phyloP scores from a whole-genome alignment of 2,797 vertebrate genomes.

The Gymnocypris eckloni region DNA sequence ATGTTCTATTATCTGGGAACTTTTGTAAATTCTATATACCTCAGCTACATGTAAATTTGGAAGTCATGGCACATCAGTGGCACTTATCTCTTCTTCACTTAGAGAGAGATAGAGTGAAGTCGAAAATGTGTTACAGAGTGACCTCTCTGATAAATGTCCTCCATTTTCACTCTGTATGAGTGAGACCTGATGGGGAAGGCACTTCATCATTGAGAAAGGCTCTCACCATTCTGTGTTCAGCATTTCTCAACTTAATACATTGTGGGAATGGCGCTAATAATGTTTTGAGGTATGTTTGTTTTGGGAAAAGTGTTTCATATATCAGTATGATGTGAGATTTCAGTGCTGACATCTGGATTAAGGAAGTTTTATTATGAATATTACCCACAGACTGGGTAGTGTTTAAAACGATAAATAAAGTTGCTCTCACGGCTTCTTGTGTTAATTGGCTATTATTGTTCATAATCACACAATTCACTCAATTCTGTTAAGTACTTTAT shows the following conservation, averaged over 20 bases:
- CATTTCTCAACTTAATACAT: slow-evolving; percentile 78
- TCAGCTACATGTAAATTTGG: slow-evolving; percentile 57
- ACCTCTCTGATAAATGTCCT: slow-evolving; percentile 79
- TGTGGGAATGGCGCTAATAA: slow-evolving; percentile 82
- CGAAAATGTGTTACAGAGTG: slow-evolving; percentile 20
- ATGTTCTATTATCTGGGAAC: slow-evolving; percentile 35
- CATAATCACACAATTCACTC: slow-evolving; percentile 55
- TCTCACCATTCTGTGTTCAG: slow-evolving; percentile 78
- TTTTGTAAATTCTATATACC: slow-evolving; percentile 26
- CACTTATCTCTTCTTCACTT: slow-evolving; percentile 48
- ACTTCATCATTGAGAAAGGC: slow-evolving; percentile 80
- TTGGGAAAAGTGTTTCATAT: slow-evolving; percentile 82
- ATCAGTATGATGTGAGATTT: slow-evolving; percentile 79
- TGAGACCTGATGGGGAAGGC: slow-evolving; percentile 76
- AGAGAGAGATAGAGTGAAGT: slow-evolving; percentile 31
- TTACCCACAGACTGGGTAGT: slow-evolving; percentile 58
- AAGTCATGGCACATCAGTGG: slow-evolving; percentile 66
- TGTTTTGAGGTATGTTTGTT: slow-evolving; percentile 85
- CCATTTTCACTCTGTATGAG: slow-evolving; percentile 78
- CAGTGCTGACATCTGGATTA: slow-evolving; percentile 68
- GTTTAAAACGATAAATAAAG: not conserved
- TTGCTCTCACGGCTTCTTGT: slow-evolving; percentile 32
- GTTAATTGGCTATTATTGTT: slow-evolving; percentile 62
- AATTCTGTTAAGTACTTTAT: slow-evolving; percentile 19
- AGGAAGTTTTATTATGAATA: slow-evolving; percentile 67